Evolutionary conservation across 2,888 invertebrate genomes (phyloP), one percentile per base, ranked within the genome.

Genomic region (Drosophila kokeensis): DNA sequence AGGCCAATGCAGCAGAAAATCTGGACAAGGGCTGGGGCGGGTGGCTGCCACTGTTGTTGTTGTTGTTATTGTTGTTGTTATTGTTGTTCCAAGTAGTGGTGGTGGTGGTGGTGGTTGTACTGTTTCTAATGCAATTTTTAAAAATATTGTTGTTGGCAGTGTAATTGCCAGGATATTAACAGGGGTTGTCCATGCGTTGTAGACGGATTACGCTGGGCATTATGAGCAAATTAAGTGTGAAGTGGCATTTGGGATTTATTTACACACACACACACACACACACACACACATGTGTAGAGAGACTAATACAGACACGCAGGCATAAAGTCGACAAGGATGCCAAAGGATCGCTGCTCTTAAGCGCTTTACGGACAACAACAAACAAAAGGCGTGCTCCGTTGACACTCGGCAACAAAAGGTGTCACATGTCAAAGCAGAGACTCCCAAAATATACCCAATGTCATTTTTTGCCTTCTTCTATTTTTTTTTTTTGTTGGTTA

Each of bases 211-310:
- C 80, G 84, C 73, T 38, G 86, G 80, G 90, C 86, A 91, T 91
- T 91, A 90, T 87, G 84, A 90, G 81, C 83, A 91, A 91, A 91
- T 91, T 91, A 91, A 91, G 91, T 91, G 91, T 91, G 91, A 91
- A 91, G 89, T 91, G 90, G 82, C 84, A 89, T 89, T 89, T 86
- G 82, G 76, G 88, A 87, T 76, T 87, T 87, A 76, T 69, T 38
- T 62, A 76, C 62, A 76, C 65, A 73, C 40, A 79, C 62, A 42
- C 45, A 15, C 40, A 79, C 62, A 42, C 45, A 15, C 24, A 38
- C 29, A 27, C 5, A 32, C 36, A 50, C 24, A 15, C 2, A 54
- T 2, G 27, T 36, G 0, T 11, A 11, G 10, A 59, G 24, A 59
- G 42, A 42, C 40, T 27, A 34, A 45, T 24, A 53, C 49, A 40